Percentiles rank a stretch among this genome's conserved stretches.
Conservation (phyloP, 2,888 invertebrate species). For the Dendrolimus houi region DNA sequence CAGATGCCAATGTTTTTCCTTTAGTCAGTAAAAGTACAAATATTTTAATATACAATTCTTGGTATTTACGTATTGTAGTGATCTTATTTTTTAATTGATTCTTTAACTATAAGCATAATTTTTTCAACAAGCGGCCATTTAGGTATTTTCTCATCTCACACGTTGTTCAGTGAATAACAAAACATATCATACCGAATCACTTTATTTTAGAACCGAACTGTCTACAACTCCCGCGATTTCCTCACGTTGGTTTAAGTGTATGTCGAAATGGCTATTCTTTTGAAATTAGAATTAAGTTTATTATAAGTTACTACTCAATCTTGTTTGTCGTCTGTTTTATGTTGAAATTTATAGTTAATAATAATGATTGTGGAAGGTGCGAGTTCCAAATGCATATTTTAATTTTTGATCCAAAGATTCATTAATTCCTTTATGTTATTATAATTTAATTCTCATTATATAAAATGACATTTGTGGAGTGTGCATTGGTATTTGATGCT, state of each 20-base stretch:
- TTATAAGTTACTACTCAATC: slow-evolving; percentile 46
- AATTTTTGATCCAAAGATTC: slow-evolving; percentile 73
- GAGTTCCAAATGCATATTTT: slow-evolving; percentile 68
- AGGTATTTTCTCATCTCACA: slow-evolving; percentile 53
- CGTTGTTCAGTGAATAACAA: slow-evolving; percentile 70
- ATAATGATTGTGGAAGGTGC: slow-evolving; percentile 62
- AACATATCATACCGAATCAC: slow-evolving; percentile 71
- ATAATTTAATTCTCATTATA: slow-evolving; percentile 41
- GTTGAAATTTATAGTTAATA: slow-evolving; percentile 56
- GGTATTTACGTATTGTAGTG: slow-evolving; percentile 76
- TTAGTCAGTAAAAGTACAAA: slow-evolving; percentile 91
- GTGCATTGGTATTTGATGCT: slow-evolving; percentile 70
- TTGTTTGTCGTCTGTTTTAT: slow-evolving; percentile 62
- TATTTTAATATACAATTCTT: slow-evolving; percentile 81
- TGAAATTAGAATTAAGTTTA: slow-evolving; percentile 70
- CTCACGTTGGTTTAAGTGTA: slow-evolving; percentile 41
- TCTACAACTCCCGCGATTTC: slow-evolving; percentile 51
- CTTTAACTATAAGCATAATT: slow-evolving; percentile 74
- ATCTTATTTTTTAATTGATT: slow-evolving; percentile 71
- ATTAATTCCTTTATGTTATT: slow-evolving; percentile 46
- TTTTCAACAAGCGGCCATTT: slow-evolving; percentile 67
- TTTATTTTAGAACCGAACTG: slow-evolving; percentile 46
- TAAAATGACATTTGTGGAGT: slow-evolving; percentile 70
- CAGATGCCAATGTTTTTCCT: slow-evolving; percentile 79
- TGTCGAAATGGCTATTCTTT: slow-evolving; percentile 65